Evolutionary conservation across 2,888 invertebrate genomes (phyloP), one percentile per base, ranked within the genome.

Genomic region (Tholera decimalis): DNA sequence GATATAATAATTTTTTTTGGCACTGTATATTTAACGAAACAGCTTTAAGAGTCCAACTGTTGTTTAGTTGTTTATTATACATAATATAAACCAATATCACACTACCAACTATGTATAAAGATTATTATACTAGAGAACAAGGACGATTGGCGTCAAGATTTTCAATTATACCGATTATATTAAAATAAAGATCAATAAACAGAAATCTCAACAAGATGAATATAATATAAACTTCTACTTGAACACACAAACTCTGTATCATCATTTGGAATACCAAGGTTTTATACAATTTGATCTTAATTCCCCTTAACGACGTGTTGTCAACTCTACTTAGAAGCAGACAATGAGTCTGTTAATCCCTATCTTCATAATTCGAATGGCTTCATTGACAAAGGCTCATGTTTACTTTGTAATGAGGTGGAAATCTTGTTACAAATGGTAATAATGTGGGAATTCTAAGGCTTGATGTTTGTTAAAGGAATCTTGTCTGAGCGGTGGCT

Each of bases 371-470:
- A 81, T 73, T 71, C 73, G 61, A 73, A 61, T 74, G 74, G 71
- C 72, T 76, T 77, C 58, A 59, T 59, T 57, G 46, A 82, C 79
- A 84, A 82, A 82, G 63, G 72, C 39, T 54, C 50, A 68, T 66
- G 57, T 82, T 80, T 76, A 69, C 73, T 79, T 77, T 77, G 60
- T 73, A 73, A 80, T 81, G 74, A 77, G 64, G 63, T 70, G 63
- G 54, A 63, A 70, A 67, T 55, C 76, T 76, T 77, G 75, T 73
- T 66, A 56, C 50, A 37, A 66, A 57, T 59, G 58, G 22, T 47
- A 78, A 74, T 47, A n/a, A 43, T 68, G 59, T 53, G 63, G 24
- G 30, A 61, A 50, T 71, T 58, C 26, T 47, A 41, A 57, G 30
- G 22, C 18, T 46, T 30, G 47, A 43, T 77, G 54, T 77, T 51